Evolutionary conservation across 1,140 invertebrate species (phyloP).

Genomic region (Drosophila miranda): DNA sequence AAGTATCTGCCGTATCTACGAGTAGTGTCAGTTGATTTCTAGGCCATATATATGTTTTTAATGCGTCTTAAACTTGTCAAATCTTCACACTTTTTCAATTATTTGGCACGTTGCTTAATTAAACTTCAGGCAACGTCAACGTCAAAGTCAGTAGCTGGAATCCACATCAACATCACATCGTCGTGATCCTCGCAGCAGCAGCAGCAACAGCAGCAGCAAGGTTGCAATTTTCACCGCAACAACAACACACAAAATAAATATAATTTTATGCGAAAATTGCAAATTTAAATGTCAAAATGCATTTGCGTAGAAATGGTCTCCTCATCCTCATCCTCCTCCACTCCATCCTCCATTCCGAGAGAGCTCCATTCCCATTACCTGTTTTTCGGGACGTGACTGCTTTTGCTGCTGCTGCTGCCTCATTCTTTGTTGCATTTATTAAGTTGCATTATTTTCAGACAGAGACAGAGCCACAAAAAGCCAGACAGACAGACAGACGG

Average conservation of each 20-base stretch:
- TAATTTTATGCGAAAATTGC: slow-evolving; percentile 81
- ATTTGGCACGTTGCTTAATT: slow-evolving; percentile 81
- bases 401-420: slow-evolving; percentile 12
- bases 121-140: slow-evolving; percentile 78
- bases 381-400: slow-evolving; percentile 47
- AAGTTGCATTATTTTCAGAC: slow-evolving; percentile 70
- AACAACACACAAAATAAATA: slow-evolving; percentile 51
- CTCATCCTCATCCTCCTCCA: too few relatives aligned
- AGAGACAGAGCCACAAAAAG: slow-evolving; percentile 3
- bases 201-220: slow-evolving; percentile 38
- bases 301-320: slow-evolving; percentile 68
- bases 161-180: slow-evolving; percentile 43
- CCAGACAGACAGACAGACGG: slow-evolving; percentile 14
- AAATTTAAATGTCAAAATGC: slow-evolving; percentile 80
- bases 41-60: slow-evolving; percentile 62
- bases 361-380: slow-evolving; percentile 11
- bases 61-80: slow-evolving; percentile 82
- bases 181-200: slow-evolving; percentile 12
- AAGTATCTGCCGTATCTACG: too few relatives aligned
- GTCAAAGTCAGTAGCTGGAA: slow-evolving; percentile 66
- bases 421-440: slow-evolving; percentile 76
- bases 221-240: slow-evolving; percentile 61
- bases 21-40: slow-evolving; percentile 48
- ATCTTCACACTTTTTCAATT: slow-evolving; percentile 81
- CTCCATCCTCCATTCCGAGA: too few relatives aligned